Evolutionary conservation across 1,140 invertebrate genomes (phyloP).

Genomic region (Pseudomyrmex concolor): DNA sequence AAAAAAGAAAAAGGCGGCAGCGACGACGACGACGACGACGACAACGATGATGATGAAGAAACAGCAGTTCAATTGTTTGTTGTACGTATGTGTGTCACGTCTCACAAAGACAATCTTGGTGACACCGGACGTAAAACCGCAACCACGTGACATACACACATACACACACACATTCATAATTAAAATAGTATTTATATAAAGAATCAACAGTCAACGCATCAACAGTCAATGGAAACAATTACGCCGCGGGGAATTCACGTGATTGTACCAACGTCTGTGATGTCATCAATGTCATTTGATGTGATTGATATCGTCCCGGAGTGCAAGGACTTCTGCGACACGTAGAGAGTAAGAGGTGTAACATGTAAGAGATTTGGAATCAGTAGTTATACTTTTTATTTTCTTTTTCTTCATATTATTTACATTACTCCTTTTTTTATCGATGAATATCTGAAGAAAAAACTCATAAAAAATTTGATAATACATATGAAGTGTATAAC

Average conservation of each 20-base stretch:
- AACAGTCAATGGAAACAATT: constrained; percentile 72
- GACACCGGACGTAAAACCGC: no score
- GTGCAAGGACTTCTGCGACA: constrained; percentile 32
- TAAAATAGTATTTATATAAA: constrained; percentile 67
- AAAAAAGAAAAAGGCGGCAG: no score
- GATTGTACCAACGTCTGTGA: constrained; percentile 74
- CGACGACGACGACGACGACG: no score
- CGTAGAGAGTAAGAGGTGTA: neutral
- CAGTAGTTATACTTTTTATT: constrained; percentile 69
- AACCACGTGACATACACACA: no score
- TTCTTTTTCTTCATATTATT: constrained; percentile 70
- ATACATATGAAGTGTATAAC: constrained; percentile 42
- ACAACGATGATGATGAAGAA: no score
- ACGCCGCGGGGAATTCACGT: constrained; percentile 31
- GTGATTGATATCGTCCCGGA: constrained; percentile 12
- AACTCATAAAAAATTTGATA: constrained; percentile 48
- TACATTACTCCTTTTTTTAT: constrained; percentile 64
- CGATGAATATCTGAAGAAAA: constrained; percentile 52
- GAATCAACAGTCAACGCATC: no score
- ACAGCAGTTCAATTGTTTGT: no score
- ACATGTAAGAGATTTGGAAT: constrained; percentile 47
- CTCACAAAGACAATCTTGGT: no score
- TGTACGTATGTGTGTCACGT: no score
- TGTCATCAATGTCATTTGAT: constrained; percentile 57
- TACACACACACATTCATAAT: constrained; percentile 41